A percentile compares a stretch with the other conserved stretches of the same genome.
Evolutionary conservation across 2,113 vertebrate species (phyloP).

Genomic region (Ariopsis seemanni): DNA sequence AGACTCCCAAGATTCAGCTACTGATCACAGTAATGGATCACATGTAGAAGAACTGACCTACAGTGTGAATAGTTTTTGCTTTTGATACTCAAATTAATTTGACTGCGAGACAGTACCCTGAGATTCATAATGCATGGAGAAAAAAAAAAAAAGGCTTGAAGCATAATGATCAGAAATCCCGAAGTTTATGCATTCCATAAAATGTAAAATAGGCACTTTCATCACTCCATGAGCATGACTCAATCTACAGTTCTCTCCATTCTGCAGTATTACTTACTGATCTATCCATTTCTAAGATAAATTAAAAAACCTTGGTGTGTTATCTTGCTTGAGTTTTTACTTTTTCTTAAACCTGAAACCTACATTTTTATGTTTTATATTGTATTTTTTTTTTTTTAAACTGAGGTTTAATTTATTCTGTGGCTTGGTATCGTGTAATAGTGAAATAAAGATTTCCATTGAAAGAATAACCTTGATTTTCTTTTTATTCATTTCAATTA

Average conservation of each 20-base stretch:
- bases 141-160: neutral
- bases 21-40: neutral
- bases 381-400: slow-evolving; percentile 63
- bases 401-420: slow-evolving; percentile 80
- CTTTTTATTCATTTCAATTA: neutral
- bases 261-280: slow-evolving; percentile 35
- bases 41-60: neutral
- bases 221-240: slow-evolving; percentile 37
- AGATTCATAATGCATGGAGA: slow-evolving; percentile 27
- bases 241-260: slow-evolving; percentile 33
- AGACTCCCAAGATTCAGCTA: neutral
- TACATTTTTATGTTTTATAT: slow-evolving; percentile 34
- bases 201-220: slow-evolving; percentile 36
- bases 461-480: slow-evolving; percentile 6
- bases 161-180: neutral
- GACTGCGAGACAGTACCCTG: neutral
- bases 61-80: slow-evolving; percentile 13
- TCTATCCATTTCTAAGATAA: slow-evolving; percentile 14
- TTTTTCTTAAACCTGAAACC: slow-evolving; percentile 4
- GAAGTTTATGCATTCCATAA: neutral
- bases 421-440: slow-evolving; percentile 83
- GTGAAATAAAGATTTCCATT: slow-evolving; percentile 87
- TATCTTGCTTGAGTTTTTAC: slow-evolving; percentile 29
- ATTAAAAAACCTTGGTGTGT: slow-evolving; percentile 45
- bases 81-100: slow-evolving; percentile 1